These are phyloP conservation scores for Planiliza haematocheilus DNA, from an alignment of 2,113 vertebrate species.

Conservation along the genomic window DNA sequence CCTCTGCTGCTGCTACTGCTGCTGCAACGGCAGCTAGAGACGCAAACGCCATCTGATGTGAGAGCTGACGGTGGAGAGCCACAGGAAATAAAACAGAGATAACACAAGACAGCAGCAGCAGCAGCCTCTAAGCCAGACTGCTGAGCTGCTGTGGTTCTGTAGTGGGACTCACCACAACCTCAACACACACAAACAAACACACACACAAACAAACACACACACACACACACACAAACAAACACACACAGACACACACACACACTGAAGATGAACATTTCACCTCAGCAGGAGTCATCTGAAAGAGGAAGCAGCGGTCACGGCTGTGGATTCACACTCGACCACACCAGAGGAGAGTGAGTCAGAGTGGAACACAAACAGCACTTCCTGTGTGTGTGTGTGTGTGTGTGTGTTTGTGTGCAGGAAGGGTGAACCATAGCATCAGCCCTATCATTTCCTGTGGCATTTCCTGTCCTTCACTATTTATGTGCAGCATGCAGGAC, in stretches of 20 bases:
- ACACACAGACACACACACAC: not conserved
- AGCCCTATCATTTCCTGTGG: constrained; percentile 59
- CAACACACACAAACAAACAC: no score
- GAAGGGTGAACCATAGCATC: constrained; percentile 39
- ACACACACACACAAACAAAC: not conserved
- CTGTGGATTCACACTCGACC: constrained; percentile 11
- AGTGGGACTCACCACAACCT: no score
- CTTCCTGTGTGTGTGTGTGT: constrained; percentile 34
- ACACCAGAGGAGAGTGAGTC: constrained; percentile 30
- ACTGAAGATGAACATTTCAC: constrained; percentile 17
- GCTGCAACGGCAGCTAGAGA: no score
- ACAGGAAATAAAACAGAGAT: not conserved
- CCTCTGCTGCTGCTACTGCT: no score
- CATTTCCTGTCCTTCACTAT: not conserved
- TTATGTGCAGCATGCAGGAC: constrained; percentile 30
- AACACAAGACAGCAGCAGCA: not conserved
- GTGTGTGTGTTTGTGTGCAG: constrained; percentile 9
- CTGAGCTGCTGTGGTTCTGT: no score
- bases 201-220: no score
- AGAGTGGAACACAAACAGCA: constrained; percentile 25
- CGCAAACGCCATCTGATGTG: no score
- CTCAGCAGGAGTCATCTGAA: constrained; percentile 5
- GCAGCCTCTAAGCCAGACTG: not conserved
- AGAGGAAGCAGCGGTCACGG: constrained; percentile 8
- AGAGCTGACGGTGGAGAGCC: not conserved